Percentiles rank a stretch among this genome's conserved stretches.
These are phyloP conservation scores for Ptilonorhynchus violaceus DNA, from an alignment of 2,113 vertebrate genomes.

Conservation along the genomic window DNA sequence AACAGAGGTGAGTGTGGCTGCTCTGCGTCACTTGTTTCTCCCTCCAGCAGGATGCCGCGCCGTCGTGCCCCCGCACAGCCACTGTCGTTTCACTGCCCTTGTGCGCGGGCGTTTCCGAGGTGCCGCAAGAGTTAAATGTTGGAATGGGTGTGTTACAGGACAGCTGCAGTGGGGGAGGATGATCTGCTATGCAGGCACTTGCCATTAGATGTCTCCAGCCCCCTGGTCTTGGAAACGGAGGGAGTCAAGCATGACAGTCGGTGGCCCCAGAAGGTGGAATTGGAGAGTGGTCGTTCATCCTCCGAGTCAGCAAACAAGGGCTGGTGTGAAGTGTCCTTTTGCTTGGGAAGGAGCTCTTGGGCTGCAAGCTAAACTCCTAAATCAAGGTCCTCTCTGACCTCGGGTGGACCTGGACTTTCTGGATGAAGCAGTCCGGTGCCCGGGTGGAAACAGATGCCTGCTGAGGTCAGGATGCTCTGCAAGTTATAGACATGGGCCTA, in stretches of 20 bases:
- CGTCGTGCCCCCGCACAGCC: neutral
- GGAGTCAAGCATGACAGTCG: neutral
- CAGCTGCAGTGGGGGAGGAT: neutral
- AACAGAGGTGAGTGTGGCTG: neutral
- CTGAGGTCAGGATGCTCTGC: neutral
- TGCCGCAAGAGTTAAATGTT: constrained; percentile 2
- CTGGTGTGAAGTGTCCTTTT: neutral
- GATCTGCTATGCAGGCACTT: constrained; percentile 57
- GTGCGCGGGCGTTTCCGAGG: neutral
- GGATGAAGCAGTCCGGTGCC: neutral
- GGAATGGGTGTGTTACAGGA: neutral
- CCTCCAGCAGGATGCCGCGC: neutral
- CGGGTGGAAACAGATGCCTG: neutral
- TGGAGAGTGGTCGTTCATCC: constrained; percentile 9
- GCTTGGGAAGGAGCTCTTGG: neutral
- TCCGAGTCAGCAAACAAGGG: constrained; percentile 11
- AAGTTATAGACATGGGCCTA: neutral
- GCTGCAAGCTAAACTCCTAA: neutral
- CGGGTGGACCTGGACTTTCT: neutral
- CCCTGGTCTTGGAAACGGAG: constrained; percentile 30
- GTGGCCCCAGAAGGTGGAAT: neutral
- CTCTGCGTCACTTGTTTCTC: neutral
- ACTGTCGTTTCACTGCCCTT: neutral
- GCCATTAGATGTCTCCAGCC: constrained; percentile 80
- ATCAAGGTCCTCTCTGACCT: neutral